Base-by-base conservation (phyloP, 2,113 vertebrate genomes). In the Lethenteron reissneri region DNA sequence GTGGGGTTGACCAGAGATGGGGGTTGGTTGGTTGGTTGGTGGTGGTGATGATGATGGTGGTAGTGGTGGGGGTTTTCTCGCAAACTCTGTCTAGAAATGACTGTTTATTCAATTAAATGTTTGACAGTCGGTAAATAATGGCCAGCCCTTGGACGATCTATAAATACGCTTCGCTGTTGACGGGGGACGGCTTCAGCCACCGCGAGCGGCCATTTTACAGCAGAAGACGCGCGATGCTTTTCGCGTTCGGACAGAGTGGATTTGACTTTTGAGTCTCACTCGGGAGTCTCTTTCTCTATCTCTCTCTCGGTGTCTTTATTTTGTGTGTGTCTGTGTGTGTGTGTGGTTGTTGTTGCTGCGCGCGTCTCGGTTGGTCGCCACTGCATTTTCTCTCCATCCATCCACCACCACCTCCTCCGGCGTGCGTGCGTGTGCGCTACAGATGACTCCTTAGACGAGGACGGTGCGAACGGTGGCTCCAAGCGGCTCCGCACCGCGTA, bases 401-500 rank as follows among this genome's bases (percentile, higher is more conserved):
- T 41, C 41, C 41, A 7, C 41, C 41, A 25, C 41, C 41, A 6
- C 41, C 25, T 41, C 25, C 25, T 41, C 5, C 6, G 41, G 41
- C 41, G 41, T 41, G 41, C 41, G 41, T 41, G 41, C 41, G 41
- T 41, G 41, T 41, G 41, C 5, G 78, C 86, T 87, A 73, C 86
- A 88, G 77, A 90, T 95, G 90, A 90, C 56, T 70, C 74, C 12
- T 82, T 21, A 21, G 64, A 68, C 64, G 77, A 76, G 71, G 72
- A 84, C n/a, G 92, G 95, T 62, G 74, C 71, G 15, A 80, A 80
- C n/a, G 69, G 83, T 78, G 87, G 85, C 58, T 86, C 86, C 70
- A 74, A 92, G 58, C 79, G 94, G 72, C 80, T 97, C 75, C 85
- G 92, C 76, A 97, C 92, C 2, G 90, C 94, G 2, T 97, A 96